These are phyloP conservation scores for Etia nguti DNA, from an alignment of 2,113 vertebrate species.

Conservation along the genomic window DNA sequence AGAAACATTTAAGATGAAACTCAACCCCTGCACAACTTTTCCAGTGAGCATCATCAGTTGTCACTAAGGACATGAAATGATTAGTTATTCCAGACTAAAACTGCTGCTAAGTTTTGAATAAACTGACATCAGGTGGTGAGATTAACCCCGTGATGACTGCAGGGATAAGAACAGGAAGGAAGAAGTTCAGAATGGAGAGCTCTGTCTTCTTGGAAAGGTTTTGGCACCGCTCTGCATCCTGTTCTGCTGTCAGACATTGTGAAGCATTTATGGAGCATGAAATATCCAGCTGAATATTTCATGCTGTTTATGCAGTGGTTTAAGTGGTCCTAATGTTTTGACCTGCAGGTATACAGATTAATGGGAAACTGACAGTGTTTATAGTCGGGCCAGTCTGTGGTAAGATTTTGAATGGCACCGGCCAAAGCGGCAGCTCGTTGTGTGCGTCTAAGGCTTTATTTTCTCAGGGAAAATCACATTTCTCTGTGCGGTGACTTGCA, in stretches of 20 bases:
- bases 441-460: neutral
- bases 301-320: neutral
- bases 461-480: neutral
- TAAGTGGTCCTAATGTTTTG: neutral
- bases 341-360: neutral
- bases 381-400: neutral
- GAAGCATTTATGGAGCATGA: neutral
- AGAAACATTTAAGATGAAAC: neutral
- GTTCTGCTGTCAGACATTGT: neutral
- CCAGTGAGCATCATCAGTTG: neutral
- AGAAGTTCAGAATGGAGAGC: neutral
- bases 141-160: neutral
- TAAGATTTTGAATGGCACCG: neutral
- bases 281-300: neutral
- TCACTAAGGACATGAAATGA: neutral
- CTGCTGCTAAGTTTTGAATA: neutral
- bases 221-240: neutral
- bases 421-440: neutral
- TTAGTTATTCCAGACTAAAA: neutral
- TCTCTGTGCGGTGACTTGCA: neutral
- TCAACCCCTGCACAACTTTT: neutral
- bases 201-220: neutral
- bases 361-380: neutral
- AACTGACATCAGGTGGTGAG: neutral
- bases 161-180: accelerated